Evolutionary conservation across 2,113 vertebrate genomes (phyloP).

Genomic region (Mormoops blainvillei): DNA sequence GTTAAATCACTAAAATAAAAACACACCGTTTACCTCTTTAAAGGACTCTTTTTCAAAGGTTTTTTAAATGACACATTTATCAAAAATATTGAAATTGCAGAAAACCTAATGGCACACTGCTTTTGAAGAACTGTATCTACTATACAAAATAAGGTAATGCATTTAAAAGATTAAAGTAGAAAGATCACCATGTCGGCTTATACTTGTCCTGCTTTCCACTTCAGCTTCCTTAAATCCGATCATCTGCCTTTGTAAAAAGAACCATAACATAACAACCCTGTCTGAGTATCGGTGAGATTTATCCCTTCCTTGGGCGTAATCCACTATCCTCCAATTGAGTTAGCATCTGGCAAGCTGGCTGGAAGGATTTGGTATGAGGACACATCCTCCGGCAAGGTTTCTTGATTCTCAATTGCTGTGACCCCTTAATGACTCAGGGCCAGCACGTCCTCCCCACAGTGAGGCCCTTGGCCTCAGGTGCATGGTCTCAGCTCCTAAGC

Average conservation of each 20-base stretch:
- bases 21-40: background rate
- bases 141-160: slow-evolving; percentile 66
- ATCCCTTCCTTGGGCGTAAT: slow-evolving; percentile 44
- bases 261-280: slow-evolving; percentile 52
- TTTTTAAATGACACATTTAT: background rate
- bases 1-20: background rate
- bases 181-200: slow-evolving; percentile 40
- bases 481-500: background rate
- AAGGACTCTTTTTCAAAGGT: background rate
- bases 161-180: slow-evolving; percentile 55
- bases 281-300: slow-evolving; percentile 39
- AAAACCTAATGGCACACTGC: background rate
- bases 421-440: background rate
- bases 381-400: background rate
- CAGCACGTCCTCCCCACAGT: background rate
- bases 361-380: background rate
- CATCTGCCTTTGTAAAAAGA: slow-evolving; percentile 58
- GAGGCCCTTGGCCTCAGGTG: background rate
- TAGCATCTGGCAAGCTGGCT: slow-evolving; percentile 17
- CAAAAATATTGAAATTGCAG: background rate
- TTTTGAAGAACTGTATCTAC: slow-evolving; percentile 21
- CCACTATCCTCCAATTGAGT: slow-evolving; percentile 5
- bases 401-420: background rate
- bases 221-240: slow-evolving; percentile 52
- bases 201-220: slow-evolving; percentile 31